A percentile compares a stretch with the other conserved stretches of the same genome.
These are phyloP conservation scores for Myotis planiceps DNA, from an alignment of 2,797 vertebrate genomes.

Conservation along the genomic window DNA sequence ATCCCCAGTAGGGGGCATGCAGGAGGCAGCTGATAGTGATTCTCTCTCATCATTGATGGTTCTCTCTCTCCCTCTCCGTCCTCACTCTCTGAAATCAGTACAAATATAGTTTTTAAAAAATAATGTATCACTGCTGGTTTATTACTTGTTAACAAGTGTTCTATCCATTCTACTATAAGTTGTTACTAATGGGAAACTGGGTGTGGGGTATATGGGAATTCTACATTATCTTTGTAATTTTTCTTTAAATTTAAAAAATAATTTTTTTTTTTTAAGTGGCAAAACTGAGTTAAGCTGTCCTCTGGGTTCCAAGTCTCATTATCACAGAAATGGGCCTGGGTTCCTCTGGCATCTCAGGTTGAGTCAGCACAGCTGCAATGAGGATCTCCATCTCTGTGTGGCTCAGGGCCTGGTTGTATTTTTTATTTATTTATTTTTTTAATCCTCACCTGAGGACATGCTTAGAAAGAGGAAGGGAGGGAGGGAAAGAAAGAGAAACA, in stretches of 20 bases:
- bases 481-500: background rate
- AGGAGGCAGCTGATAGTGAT: too few species aligned
- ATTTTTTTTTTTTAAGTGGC: background rate
- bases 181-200: background rate
- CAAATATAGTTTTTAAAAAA: background rate
- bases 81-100: too few species aligned
- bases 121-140: background rate
- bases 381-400: background rate
- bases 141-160: background rate
- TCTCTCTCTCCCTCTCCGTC: too few species aligned
- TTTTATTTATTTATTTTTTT: background rate
- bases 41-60: too few species aligned
- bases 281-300: background rate
- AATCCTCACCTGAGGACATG: background rate
- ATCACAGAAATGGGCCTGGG: background rate
- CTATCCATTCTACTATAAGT: background rate
- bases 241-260: slow-evolving; percentile 1
- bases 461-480: background rate
- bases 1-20: too few species aligned
- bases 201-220: background rate
- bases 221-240: background rate
- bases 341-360: background rate
- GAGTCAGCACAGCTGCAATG: background rate
- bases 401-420: background rate
- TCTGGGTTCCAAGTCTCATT: background rate